Conservation (phyloP, 2,888 invertebrate species). For the Noctua janthe region DNA sequence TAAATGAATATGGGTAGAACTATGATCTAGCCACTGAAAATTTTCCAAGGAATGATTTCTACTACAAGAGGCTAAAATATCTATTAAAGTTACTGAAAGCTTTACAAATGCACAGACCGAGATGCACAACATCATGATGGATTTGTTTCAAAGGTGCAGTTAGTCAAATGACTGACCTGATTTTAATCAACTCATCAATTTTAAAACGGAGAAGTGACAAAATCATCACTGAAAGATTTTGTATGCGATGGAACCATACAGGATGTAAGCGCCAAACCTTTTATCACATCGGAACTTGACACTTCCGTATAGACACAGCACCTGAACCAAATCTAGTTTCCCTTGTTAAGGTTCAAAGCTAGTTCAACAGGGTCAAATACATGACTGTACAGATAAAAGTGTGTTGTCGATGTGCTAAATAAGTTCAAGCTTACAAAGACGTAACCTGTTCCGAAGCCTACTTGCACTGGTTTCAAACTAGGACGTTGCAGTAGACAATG, state of each 20-base stretch:
- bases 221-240: not conserved
- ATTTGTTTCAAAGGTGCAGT: not conserved
- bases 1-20: not conserved
- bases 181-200: not conserved
- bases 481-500: slow-evolving; percentile 58
- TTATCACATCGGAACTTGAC: too few relatives aligned
- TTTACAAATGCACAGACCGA: not conserved
- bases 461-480: slow-evolving; percentile 51
- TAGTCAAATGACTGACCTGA: not conserved
- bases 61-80: not conserved
- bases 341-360: slow-evolving; percentile 1
- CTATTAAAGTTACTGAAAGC: not conserved
- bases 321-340: not conserved
- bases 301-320: not conserved
- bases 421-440: slow-evolving; percentile 39
- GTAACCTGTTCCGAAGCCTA: slow-evolving; percentile 60
- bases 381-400: slow-evolving; percentile 15
- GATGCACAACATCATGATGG: not conserved
- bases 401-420: slow-evolving; percentile 35
- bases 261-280: not conserved
- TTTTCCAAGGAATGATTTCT: not conserved
- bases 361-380: not conserved
- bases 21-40: not conserved
- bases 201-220: not conserved
- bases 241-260: not conserved